A percentile compares a stretch with the other conserved stretches of the same genome.
These are phyloP conservation scores for Corapipo altera DNA, from an alignment of 2,113 vertebrate species.

Conservation along the genomic window DNA sequence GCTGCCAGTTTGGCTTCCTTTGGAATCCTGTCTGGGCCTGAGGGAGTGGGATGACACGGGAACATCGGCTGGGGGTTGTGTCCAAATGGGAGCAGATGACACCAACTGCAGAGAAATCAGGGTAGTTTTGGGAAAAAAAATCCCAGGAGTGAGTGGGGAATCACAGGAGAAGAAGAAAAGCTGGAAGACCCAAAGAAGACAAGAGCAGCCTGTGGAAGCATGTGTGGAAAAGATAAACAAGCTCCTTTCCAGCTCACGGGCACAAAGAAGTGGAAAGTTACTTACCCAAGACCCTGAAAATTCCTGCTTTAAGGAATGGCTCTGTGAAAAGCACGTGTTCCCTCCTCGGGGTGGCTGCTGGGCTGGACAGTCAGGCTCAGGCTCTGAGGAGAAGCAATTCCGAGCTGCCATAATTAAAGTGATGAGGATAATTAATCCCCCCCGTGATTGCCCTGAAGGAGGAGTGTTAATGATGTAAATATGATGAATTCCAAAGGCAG, in stretches of 20 bases:
- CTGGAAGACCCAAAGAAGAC: not conserved
- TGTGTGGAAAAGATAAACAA: not conserved
- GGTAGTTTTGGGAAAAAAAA: not conserved
- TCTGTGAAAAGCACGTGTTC: not conserved
- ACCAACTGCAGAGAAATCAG: not conserved
- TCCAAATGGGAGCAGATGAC: not conserved
- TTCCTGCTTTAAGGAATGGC: not conserved
- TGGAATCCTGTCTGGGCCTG: not conserved
- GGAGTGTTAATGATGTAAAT: not conserved
- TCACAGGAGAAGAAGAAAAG: not conserved
- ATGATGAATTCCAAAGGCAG: not conserved
- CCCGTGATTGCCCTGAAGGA: not conserved
- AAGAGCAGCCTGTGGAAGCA: not conserved
- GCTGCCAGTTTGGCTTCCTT: not conserved
- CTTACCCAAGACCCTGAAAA: not conserved
- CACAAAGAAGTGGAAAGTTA: not conserved
- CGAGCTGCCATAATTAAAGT: not conserved
- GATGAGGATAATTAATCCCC: not conserved
- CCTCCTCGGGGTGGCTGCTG: not conserved
- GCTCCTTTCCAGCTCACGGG: not conserved
- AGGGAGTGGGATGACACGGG: not conserved
- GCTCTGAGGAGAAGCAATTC: not conserved
- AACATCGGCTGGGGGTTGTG: not conserved
- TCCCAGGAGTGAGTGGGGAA: not conserved
- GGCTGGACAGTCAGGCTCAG: not conserved